phyloP scores from a whole-genome alignment of 2,113 vertebrate species.

The Nycticryphes semicollaris region DNA sequence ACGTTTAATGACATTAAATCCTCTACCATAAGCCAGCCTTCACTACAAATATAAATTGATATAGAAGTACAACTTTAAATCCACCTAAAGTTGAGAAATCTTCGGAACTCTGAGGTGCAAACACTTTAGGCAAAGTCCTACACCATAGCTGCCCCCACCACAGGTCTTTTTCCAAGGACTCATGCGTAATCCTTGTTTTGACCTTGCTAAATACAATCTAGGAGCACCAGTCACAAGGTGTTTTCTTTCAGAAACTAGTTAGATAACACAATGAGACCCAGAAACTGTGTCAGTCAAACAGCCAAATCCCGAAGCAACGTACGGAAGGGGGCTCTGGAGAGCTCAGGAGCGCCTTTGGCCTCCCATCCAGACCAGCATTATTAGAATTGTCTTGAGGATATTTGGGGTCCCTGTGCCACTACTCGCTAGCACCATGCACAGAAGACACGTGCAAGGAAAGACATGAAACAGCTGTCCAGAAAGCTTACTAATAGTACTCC shows the following conservation, averaged over 20 bases:
- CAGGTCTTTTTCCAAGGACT: background rate
- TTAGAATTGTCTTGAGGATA: background rate
- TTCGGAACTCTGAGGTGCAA: background rate
- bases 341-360: background rate
- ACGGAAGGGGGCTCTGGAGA: fast-evolving
- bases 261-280: background rate
- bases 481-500: background rate
- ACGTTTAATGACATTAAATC: background rate
- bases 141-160: background rate
- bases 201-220: background rate
- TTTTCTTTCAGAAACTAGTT: background rate
- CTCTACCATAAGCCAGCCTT: background rate
- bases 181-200: background rate
- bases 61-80: background rate
- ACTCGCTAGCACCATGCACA: background rate
- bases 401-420: background rate
- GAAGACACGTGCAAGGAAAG: background rate
- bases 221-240: background rate
- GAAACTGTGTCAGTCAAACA: background rate
- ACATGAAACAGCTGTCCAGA: background rate
- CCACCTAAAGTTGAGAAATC: background rate
- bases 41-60: background rate
- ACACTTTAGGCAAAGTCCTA: background rate
- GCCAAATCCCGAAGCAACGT: background rate
- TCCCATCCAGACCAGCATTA: background rate